Conservation (phyloP, 2,113 vertebrate species). For the Hiodon tergisus region DNA sequence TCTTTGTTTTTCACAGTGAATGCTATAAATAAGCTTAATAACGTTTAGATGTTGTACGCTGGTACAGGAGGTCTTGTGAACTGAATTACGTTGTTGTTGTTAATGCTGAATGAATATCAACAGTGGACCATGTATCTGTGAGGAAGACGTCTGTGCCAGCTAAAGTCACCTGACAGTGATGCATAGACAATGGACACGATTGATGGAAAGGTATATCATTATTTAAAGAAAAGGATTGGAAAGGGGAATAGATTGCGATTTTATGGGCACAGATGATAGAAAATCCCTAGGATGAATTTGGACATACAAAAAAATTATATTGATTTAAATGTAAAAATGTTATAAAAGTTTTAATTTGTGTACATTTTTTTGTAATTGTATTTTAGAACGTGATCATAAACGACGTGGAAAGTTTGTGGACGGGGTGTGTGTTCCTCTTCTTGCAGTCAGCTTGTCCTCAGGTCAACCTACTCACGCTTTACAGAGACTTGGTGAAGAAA, state of each 20-base stretch:
- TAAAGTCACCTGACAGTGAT: conserved; percentile 29
- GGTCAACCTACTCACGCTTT: conserved; percentile 68
- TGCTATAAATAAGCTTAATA: not conserved
- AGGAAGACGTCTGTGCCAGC: not conserved
- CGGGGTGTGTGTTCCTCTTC: conserved; percentile 85
- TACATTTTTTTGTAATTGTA: conserved; percentile 12
- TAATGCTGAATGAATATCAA: not conserved
- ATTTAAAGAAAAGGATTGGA: too few relatives aligned
- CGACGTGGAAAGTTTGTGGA: conserved; percentile 59
- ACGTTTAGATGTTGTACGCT: not conserved
- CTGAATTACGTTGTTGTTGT: not conserved
- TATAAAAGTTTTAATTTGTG: not conserved
- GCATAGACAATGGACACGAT: conserved; percentile 36
- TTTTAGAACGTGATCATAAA: conserved; percentile 63
- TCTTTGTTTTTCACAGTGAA: not conserved
- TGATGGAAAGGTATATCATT: conserved; percentile 32
- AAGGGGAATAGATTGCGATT: not conserved
- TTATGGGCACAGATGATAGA: not conserved
- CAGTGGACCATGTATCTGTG: conserved; percentile 39
- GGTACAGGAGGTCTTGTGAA: conserved; percentile 7
- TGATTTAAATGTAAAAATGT: not conserved
- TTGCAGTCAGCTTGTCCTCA: conserved; percentile 66
- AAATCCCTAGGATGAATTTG: not conserved
- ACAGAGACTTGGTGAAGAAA: conserved; percentile 70
- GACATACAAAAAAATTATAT: not conserved